Evolutionary conservation across 2,888 invertebrate genomes (phyloP).

Genomic region (Lamproptera curius): DNA sequence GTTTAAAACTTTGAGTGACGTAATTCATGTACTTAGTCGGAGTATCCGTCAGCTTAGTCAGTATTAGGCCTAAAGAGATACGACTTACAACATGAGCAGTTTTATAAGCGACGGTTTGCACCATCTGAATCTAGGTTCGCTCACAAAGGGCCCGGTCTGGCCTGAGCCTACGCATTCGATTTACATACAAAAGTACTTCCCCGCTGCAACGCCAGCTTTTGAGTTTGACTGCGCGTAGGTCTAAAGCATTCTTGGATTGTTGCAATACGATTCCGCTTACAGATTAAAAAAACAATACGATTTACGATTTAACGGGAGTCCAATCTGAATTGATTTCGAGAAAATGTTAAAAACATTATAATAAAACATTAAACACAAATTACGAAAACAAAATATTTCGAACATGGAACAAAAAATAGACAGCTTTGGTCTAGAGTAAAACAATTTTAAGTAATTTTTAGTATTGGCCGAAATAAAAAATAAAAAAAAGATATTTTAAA

Average conservation of each 20-base stretch:
- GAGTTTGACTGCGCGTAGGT: conserved; percentile 66
- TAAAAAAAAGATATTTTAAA: conserved; percentile 1
- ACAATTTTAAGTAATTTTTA: no score
- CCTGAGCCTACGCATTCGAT: conserved; percentile 65
- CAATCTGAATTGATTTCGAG: no score
- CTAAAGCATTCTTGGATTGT: conserved; percentile 52
- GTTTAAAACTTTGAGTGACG: no score
- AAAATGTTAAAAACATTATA: no score
- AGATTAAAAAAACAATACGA: conserved; percentile 17
- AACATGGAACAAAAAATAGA: no score
- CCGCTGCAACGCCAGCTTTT: conserved; percentile 42
- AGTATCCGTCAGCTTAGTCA: background rate
- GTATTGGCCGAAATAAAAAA: conserved; percentile 5
- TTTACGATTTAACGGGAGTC: background rate
- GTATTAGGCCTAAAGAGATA: background rate
- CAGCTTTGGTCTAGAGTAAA: no score
- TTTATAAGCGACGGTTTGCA: conserved; percentile 25
- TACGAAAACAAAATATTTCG: no score
- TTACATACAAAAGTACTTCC: conserved; percentile 76
- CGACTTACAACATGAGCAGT: background rate
- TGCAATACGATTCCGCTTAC: conserved; percentile 16
- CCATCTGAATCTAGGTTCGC: conserved; percentile 47
- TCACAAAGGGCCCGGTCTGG: conserved; percentile 41
- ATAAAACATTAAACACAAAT: no score
- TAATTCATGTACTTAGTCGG: no score